phyloP scores from a whole-genome alignment of 1,140 invertebrate species.

The Drosophila tristis region DNA sequence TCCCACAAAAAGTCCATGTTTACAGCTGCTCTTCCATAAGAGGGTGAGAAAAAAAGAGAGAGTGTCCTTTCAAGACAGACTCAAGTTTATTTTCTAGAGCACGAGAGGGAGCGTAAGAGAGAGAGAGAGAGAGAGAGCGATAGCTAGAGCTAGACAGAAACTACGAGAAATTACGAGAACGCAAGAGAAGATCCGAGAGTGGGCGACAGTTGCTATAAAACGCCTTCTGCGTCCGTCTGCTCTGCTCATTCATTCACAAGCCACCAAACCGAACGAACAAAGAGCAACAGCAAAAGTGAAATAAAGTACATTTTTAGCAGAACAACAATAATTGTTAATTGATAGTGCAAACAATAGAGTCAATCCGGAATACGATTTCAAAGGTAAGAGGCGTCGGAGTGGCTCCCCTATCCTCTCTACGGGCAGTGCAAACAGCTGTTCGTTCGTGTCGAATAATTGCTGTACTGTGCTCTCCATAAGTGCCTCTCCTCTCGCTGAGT shows the following conservation, averaged over 20 bases:
- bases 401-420: too few relatives aligned
- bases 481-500: conserved; percentile 48
- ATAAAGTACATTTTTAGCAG: neutral
- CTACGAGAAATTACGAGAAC: conserved; percentile 41
- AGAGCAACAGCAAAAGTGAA: neutral
- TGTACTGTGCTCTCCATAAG: conserved; percentile 43
- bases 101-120: neutral
- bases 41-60: neutral
- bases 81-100: too few relatives aligned
- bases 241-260: conserved; percentile 54
- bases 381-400: too few relatives aligned
- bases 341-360: conserved; percentile 34
- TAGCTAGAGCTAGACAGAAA: conserved; percentile 12
- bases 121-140: conserved; percentile 11
- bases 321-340: conserved; percentile 24
- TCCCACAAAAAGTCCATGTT: too few relatives aligned
- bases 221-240: conserved; percentile 16
- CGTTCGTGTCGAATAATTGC: conserved; percentile 39
- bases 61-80: conserved; percentile 8
- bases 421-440: conserved; percentile 41
- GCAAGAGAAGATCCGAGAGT: conserved; percentile 25
- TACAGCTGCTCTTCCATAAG: too few relatives aligned
- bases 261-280: conserved; percentile 9
- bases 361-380: conserved; percentile 2
- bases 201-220: conserved; percentile 56